Percentiles rank a stretch among this genome's conserved stretches.
These are phyloP conservation scores for Parochlus steinenii DNA, from an alignment of 2,888 invertebrate genomes.

Conservation along the genomic window DNA sequence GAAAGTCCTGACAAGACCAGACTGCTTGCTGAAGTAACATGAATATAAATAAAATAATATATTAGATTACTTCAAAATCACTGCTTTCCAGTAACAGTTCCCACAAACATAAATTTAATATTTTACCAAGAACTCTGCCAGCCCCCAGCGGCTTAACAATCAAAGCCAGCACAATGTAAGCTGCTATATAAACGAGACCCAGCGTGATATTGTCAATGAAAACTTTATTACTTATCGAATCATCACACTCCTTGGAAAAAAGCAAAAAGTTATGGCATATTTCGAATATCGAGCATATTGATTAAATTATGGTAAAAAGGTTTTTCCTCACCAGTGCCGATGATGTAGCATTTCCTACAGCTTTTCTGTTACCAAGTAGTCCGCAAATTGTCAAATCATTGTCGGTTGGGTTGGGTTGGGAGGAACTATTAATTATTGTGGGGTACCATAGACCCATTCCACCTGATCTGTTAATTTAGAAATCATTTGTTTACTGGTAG, in stretches of 20 bases:
- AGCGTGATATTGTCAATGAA: conserved; percentile 24
- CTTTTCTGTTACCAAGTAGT: too few relatives aligned
- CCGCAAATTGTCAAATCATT: conserved; percentile 16
- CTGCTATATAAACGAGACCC: conserved; percentile 21
- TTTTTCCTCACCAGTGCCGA: too few relatives aligned
- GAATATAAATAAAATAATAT: background rate
- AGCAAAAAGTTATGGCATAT: too few relatives aligned
- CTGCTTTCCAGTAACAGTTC: too few relatives aligned
- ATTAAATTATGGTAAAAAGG: too few relatives aligned
- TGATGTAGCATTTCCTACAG: too few relatives aligned
- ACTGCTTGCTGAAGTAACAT: conserved; percentile 18
- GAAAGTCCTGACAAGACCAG: conserved; percentile 20
- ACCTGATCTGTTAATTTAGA: conserved; percentile 19
- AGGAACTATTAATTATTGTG: conserved; percentile 26
- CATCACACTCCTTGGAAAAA: too few relatives aligned
- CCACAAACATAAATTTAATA: too few relatives aligned
- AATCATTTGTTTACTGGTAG: background rate
- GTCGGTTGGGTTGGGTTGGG: conserved; percentile 15
- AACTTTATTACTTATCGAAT: too few relatives aligned
- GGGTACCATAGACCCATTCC: conserved; percentile 30
- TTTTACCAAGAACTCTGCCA: conserved; percentile 8
- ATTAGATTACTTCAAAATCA: too few relatives aligned
- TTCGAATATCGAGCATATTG: too few relatives aligned
- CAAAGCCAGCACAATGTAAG: conserved; percentile 23
- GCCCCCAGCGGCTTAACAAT: conserved; percentile 24